These are phyloP conservation scores for Sterna hirundo DNA, from an alignment of 2,113 vertebrate species.

Conservation along the genomic window DNA sequence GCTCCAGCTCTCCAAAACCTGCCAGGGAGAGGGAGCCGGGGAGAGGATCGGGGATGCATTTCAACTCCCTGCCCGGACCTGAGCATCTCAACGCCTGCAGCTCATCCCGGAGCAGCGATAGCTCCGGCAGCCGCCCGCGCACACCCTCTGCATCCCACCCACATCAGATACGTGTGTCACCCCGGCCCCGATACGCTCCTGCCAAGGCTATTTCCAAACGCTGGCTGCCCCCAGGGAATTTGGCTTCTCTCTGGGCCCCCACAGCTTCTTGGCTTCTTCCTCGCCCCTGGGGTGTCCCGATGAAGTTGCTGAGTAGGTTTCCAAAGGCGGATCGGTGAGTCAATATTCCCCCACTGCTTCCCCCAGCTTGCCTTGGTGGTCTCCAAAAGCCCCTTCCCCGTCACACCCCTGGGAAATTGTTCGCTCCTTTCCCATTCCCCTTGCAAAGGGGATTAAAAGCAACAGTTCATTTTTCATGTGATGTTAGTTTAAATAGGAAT, in stretches of 20 bases:
- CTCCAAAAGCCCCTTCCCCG: background rate
- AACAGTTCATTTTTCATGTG: constrained; percentile 56
- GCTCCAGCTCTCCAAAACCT: background rate
- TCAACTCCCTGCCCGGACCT: background rate
- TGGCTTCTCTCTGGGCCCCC: background rate
- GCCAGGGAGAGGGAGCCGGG: background rate
- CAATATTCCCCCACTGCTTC: background rate
- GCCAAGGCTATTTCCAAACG: background rate
- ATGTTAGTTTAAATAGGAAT: constrained; percentile 54
- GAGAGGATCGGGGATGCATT: background rate
- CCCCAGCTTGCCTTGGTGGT: background rate
- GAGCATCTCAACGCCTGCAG: background rate
- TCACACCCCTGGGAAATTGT: background rate
- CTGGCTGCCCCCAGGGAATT: background rate
- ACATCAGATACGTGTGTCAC: background rate
- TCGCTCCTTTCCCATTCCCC: background rate
- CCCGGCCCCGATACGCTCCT: fast-evolving
- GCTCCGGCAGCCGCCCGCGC: background rate
- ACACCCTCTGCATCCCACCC: background rate
- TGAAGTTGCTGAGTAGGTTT: background rate
- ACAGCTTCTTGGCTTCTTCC: background rate
- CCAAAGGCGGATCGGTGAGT: background rate
- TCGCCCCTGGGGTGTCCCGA: background rate
- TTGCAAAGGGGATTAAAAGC: constrained; percentile 48
- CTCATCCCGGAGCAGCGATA: background rate